Evolutionary conservation across 2,888 invertebrate genomes (phyloP).

Genomic region (Lasioglossum villosulum): DNA sequence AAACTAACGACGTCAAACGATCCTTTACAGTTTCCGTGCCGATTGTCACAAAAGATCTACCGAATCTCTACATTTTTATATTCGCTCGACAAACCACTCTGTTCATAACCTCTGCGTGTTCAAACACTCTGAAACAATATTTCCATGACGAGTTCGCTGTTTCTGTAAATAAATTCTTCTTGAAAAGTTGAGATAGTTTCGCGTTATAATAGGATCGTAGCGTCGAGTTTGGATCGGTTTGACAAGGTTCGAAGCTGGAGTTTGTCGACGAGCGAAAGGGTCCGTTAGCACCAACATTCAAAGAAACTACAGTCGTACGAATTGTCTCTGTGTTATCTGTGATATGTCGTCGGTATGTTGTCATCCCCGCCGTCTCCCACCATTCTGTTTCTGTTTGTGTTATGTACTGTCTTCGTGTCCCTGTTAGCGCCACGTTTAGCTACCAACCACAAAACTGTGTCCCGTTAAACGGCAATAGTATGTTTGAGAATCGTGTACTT

Average conservation of each 20-base stretch:
- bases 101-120: not conserved
- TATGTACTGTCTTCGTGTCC: conserved; percentile 84
- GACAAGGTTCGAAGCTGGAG: too few species aligned
- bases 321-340: conserved; percentile 78
- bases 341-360: conserved; percentile 84
- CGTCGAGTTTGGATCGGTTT: not conserved
- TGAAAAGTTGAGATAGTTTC: not conserved
- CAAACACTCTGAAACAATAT: not conserved
- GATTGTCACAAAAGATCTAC: not conserved
- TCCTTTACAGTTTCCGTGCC: not conserved
- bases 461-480: conserved; percentile 69
- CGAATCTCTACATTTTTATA: not conserved
- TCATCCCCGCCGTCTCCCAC: conserved; percentile 58
- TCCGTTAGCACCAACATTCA: conserved; percentile 60
- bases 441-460: conserved; percentile 46
- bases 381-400: conserved; percentile 78
- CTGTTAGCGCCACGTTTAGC: conserved; percentile 71
- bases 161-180: not conserved
- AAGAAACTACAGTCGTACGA: conserved; percentile 68
- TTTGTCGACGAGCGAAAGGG: conserved; percentile 37
- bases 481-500: conserved; percentile 71
- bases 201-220: not conserved
- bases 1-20: not conserved
- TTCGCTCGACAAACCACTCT: not conserved
- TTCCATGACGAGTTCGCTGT: not conserved